phyloP scores from a whole-genome alignment of 2,888 invertebrate genomes.

The Melieria picta region DNA sequence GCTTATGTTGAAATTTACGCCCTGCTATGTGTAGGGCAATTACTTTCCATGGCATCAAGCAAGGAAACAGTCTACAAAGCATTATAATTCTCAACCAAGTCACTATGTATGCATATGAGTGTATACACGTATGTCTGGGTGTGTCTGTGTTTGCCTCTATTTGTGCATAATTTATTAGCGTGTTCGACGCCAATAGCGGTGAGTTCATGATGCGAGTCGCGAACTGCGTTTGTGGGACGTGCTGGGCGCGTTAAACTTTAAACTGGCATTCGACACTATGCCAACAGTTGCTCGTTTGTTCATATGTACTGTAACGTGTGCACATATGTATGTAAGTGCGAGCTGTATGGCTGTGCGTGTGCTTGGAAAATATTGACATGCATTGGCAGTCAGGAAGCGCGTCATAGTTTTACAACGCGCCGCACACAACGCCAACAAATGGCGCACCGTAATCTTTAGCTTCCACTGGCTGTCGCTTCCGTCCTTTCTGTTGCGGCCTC shows the following conservation, averaged over 20 bases:
- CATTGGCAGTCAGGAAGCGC: too few species aligned
- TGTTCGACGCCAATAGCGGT: not conserved
- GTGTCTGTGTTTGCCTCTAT: not conserved
- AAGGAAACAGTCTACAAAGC: too few species aligned
- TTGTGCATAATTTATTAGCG: not conserved
- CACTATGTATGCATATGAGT: not conserved
- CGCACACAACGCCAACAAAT: not conserved
- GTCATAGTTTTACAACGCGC: too few species aligned
- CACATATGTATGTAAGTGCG: too few species aligned
- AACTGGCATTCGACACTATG: conserved; percentile 17
- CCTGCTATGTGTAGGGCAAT: too few species aligned
- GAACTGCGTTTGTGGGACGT: too few species aligned
- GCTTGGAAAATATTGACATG: too few species aligned
- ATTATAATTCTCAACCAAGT: not conserved
- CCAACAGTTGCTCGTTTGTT: conserved; percentile 6
- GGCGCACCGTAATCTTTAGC: not conserved
- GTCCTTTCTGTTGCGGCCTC: not conserved
- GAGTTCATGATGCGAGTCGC: too few species aligned
- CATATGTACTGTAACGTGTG: not conserved
- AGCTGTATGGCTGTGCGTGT: too few species aligned
- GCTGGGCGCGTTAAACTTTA: conserved; percentile 19
- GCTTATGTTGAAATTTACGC: too few species aligned
- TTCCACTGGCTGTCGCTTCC: not conserved
- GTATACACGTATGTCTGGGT: not conserved
- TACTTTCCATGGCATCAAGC: too few species aligned